These are phyloP conservation scores for Drosophila rhopaloa DNA, from an alignment of 1,140 invertebrate species.

Conservation along the genomic window DNA sequence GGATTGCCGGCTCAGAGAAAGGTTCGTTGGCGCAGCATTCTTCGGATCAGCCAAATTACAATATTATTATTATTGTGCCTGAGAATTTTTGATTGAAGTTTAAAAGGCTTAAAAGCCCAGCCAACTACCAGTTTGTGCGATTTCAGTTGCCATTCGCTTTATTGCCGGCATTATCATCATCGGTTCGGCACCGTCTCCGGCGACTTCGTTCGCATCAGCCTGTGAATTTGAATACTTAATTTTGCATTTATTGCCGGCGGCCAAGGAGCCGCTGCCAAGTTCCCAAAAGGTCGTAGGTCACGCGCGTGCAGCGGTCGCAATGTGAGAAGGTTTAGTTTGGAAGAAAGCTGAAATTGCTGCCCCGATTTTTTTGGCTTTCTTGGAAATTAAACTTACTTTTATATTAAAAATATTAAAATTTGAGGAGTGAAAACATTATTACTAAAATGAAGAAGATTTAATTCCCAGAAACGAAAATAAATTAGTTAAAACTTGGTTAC, in stretches of 20 bases:
- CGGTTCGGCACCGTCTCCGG: conserved; percentile 15
- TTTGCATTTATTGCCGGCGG: conserved; percentile 34
- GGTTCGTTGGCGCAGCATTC: conserved; percentile 62
- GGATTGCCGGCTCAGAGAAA: conserved; percentile 45
- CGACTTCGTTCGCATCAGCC: conserved; percentile 47
- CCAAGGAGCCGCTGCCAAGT: conserved; percentile 47
- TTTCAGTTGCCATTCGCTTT: conserved; percentile 80
- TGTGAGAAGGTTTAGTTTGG: conserved; percentile 35
- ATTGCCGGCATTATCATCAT: conserved; percentile 75
- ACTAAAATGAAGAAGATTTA: too few relatives aligned
- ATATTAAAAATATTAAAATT: background rate
- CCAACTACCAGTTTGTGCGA: conserved; percentile 74
- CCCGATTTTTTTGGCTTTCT: too few relatives aligned
- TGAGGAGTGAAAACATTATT: too few relatives aligned
- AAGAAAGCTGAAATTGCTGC: background rate
- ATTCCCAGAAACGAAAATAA: too few relatives aligned
- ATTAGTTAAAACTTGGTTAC: too few relatives aligned
- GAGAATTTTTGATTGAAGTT: conserved; percentile 81
- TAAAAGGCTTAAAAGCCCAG: conserved; percentile 72
- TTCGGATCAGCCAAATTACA: conserved; percentile 65
- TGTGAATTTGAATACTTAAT: conserved; percentile 81
- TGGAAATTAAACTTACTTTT: background rate
- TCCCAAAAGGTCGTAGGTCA: conserved; percentile 66
- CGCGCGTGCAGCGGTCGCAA: conserved; percentile 51
- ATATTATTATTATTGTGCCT: conserved; percentile 75